Base-by-base conservation (phyloP, 2,888 invertebrate species). In the Sisyra nigra region DNA sequence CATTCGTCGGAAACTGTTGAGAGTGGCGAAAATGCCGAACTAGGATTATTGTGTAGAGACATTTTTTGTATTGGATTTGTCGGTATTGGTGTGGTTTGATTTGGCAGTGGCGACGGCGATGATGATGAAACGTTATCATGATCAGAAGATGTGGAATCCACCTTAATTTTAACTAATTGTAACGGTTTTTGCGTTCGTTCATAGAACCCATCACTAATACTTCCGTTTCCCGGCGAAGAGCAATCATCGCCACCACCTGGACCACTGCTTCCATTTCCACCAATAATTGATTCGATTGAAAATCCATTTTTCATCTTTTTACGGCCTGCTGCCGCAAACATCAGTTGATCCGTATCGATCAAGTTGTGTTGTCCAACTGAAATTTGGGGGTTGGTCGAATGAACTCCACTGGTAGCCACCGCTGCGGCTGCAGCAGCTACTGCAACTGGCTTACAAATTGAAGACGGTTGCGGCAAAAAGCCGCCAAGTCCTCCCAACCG, bases 21-120 rank as follows among this genome's bases (percentile, higher is more conserved):
- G 2, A 82, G 64, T 4, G 81, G 80, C 2, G 80, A 80, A 57
- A 83, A 82, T 7, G 82, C 82, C 4, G 74, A 70, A 32, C 71
- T 68, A 56, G 74, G 68, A 54, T 69, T 67, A 45, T 64, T 57
- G 17, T 63, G 14, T 29, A n/a, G 11, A 24, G 19, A 29, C 10
- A 40, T 29, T 40, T 31, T 57, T 40, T 57, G 54, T 40, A 59
- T 46, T 48, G 49, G 19, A 50, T 49, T 60, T 55, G 50, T 45
- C 38, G 48, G 34, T 43, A 46, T 43, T 44, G 47, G 33, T 42
- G 40, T 39, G 53, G 55, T 3, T 53, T 49, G 48, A 34, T 19
- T 45, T 40, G 42, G 41, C 38, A 47, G 44, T 13, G 45, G 40
- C 43, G 45, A 45, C 24, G 44, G 38, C 39, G 46, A 39, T 14